Evolutionary conservation across 2,797 vertebrate genomes (phyloP), one percentile per base, ranked within the genome.

Genomic region (Rhinophrynus dorsalis): DNA sequence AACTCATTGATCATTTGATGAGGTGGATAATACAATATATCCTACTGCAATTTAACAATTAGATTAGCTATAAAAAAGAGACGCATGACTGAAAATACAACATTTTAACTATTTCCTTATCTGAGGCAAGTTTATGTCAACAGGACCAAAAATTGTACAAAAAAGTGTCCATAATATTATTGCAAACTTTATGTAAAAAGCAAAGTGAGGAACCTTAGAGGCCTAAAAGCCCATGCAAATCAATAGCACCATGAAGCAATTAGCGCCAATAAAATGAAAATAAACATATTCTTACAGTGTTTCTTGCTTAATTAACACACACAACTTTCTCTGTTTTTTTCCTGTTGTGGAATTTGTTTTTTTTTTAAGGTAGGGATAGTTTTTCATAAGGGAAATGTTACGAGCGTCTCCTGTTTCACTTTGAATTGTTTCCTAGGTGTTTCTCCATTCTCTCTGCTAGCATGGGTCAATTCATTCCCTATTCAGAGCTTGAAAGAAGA

Each of bases 1-100:
- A 98, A 98, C 97, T 95, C 97, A 98, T 97, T 98, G 96, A 98
- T 99, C 97, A 98, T 93, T 91, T 96, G 93, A 98, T 96, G 94
- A 94, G 90, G 87, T 88, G 90, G 90, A 94, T 95, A 95, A 96
- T 96, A 96, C 94, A 94, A 91, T 89, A 87, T 87, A 87, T 86
- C 85, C 80, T 82, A 68, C 80, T 65, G 81, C 76, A 75, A 58
- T 84, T 81, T 78, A 40, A 77, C 81, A 85, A 79, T 89, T 79
- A 85, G 82, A 83, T 85, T 83, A 67, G 67, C 76, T 73, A 76
- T 76, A 74, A 85, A 84, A 74, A 78, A 78, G 56, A 76, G 67
- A 68, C 18, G 35, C 51, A 13, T 58, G 27, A 52, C 6, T 27
- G 21, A 42, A 15, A 62, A 35, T 60, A 7, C 15, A 29, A 18